Evolutionary conservation across 2,888 invertebrate genomes (phyloP), one percentile per base, ranked within the genome.

Genomic region (Caenorhabditis sp.): DNA sequence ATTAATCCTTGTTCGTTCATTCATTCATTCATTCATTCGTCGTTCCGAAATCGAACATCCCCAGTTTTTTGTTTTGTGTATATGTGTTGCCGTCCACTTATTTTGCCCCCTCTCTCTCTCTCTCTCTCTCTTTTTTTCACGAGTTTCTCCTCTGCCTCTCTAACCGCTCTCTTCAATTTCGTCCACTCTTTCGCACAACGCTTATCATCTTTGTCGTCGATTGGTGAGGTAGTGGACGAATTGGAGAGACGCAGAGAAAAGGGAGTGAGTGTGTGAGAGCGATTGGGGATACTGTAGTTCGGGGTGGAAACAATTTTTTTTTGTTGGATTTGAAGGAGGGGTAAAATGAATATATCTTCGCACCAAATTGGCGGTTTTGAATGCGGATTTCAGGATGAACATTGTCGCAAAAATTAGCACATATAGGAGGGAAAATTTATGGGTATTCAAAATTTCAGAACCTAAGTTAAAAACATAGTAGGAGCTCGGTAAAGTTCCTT

Each of bases 91-190:
- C 58, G 31, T 43, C 27, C 57, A 20, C 43, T 43, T 43, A 43
- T 43, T 43, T 43, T 43, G n/a, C 43, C 43, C 59, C 23, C 59
- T 59, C 31, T 27, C 58, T 27, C 27, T 58, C 58, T 59, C 59
- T 14, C 59, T 59, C 31, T 27, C 58, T 27, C 27, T 58, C 58
- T 59, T n/a, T 23, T 52, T 52, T 52, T 27, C 43, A 23, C 36
- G 36, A 36, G 20, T 20, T 14, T 23, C n/a, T 23, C 25, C 43
- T 14, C 23, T 36, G n/a, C 17, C 17, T 12, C 23, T 43, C 59
- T 59, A 21, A 14, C 49, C n/a, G 10, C 23, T 20, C 25, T 17
- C n/a, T 20, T 59, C 59, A 36, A n/a, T 38, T 23, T 14, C 49
- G 1, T 14, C 20, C 43, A 36, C 59, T 43, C 12, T 43, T 27